Evolutionary conservation across 2,888 invertebrate genomes (phyloP), one percentile per base, ranked within the genome.

Genomic region (Sminthurinus aureus): DNA sequence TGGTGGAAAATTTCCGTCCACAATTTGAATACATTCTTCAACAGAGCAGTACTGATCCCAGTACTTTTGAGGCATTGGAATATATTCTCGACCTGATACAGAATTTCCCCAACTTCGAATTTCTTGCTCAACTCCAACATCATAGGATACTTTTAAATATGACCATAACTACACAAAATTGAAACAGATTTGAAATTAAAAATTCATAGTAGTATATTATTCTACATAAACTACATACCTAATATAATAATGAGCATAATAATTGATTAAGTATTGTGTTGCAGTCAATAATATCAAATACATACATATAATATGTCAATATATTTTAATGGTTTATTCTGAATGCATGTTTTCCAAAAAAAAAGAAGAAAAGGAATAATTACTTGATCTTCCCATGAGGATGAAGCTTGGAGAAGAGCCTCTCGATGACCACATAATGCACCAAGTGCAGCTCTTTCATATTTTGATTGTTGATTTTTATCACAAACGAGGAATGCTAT

Each of bases 381-480:
- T 24, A 87, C 88, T 81, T 86, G 84, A 79, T 88, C 88, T 79
- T 88, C 87, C 88, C 88, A 88, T 12, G 85, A 83, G 0, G 82
- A 75, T n/a, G 86, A 82, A 11, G 86, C 87, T n/a, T 84, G 74
- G 12, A 88, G 74, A 83, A 88, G 85, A 8, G 87, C 76, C 50
- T 86, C 77, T 20, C 86, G 84, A 83, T 88, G 87, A 4, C 87
- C 87, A 83, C 87, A 87, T 24, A 85, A 75, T 18, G 85, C 82
- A 51, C 87, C 87, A 13, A 88, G 71, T 9, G 85, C 66, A 26
- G 87, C 87, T 80, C 86, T 78, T 24, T 87, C 87, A 77, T 84
- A 88, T 52, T 86, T 87, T 0, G 87, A 82, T 80, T 83, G 74
- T n/a, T 79, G 71, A n/a, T 87, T 87, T 11, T 82, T 78, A 26